Evolutionary conservation across 2,888 invertebrate species (phyloP).

Genomic region (Byasa hedistus): DNA sequence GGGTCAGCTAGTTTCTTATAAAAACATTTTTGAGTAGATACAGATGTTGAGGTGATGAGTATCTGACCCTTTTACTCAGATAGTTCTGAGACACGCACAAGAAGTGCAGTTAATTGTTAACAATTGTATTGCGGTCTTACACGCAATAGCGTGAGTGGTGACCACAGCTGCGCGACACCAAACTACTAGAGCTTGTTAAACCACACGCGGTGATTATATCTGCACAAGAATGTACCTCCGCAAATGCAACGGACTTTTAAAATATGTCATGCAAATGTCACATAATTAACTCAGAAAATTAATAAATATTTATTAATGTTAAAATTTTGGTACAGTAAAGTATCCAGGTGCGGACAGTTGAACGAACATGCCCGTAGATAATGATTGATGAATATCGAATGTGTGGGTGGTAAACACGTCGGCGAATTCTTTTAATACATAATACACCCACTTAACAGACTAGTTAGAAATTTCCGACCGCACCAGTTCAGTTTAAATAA

Average conservation of each 20-base stretch:
- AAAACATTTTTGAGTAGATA: too few species aligned
- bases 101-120: constrained; percentile 73
- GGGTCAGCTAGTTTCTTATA: too few species aligned
- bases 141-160: constrained; percentile 67
- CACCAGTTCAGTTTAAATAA: constrained; percentile 36
- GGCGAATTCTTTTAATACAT: constrained; percentile 57
- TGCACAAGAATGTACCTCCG: neutral
- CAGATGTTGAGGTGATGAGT: constrained; percentile 22
- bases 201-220: constrained; percentile 12
- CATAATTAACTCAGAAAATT: constrained; percentile 21
- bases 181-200: constrained; percentile 32
- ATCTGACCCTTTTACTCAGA: constrained; percentile 70
- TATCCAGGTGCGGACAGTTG: constrained; percentile 52
- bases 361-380: constrained; percentile 53
- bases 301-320: neutral
- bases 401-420: constrained; percentile 62
- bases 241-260: neutral
- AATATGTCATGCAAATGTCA: constrained; percentile 34
- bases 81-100: constrained; percentile 70
- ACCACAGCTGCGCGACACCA: constrained; percentile 49
- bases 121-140: constrained; percentile 71
- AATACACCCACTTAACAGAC: constrained; percentile 55
- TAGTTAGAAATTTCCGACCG: constrained; percentile 53
- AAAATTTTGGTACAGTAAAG: constrained; percentile 41
- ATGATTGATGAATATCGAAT: constrained; percentile 66